Conservation (phyloP, 2,797 vertebrate species). For the Esox masquinongy region DNA sequence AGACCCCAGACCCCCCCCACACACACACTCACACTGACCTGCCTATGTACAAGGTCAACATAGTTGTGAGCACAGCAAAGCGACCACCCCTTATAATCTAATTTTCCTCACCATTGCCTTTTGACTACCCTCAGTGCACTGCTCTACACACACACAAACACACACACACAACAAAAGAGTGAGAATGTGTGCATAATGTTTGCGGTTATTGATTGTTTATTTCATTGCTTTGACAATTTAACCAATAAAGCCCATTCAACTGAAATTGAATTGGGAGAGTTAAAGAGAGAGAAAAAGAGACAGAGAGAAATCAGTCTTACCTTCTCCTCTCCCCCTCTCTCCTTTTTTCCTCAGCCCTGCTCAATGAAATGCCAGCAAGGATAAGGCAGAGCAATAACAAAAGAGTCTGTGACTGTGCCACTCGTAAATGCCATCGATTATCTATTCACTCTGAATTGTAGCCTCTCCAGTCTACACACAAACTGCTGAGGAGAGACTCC, state of each 20-base stretch:
- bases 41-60: neutral
- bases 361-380: neutral
- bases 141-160: neutral
- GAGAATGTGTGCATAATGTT: neutral
- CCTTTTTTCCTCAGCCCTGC: neutral
- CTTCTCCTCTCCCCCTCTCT: neutral
- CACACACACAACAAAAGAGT: neutral
- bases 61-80: neutral
- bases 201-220: neutral
- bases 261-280: neutral
- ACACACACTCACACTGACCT: constrained; percentile 9
- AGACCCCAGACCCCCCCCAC: too few species aligned
- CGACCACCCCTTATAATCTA: neutral
- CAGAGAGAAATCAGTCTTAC: neutral
- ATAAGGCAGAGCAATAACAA: constrained; percentile 10
- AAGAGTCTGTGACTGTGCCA: neutral
- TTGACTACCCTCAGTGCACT: neutral
- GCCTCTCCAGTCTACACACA: constrained; percentile 30
- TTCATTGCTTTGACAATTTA: neutral
- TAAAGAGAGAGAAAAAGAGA: neutral
- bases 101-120: neutral
- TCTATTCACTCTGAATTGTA: constrained; percentile 53
- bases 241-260: neutral
- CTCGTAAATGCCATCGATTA: constrained; percentile 54
- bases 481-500: constrained; percentile 30